Evolutionary conservation across 2,113 vertebrate species (phyloP).

Genomic region (Elachura formosa): DNA sequence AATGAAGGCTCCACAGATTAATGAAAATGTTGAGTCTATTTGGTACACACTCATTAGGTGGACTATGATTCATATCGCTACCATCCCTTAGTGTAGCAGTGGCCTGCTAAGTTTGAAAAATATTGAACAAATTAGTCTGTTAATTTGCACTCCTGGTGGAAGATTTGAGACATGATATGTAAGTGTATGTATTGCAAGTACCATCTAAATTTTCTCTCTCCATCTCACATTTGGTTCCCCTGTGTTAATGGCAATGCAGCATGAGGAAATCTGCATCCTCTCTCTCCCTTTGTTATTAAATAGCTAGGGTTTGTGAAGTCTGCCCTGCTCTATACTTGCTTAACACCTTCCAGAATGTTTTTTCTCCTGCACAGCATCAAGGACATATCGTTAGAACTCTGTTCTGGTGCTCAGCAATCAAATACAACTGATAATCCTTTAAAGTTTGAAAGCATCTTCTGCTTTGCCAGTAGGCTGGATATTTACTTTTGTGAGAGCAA

Average conservation of each 20-base stretch:
- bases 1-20: neutral
- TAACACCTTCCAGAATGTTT: neutral
- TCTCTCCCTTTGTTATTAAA: neutral
- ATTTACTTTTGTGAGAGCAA: neutral
- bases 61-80: neutral
- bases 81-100: neutral
- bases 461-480: neutral
- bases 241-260: neutral
- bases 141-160: neutral
- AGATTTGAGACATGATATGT: neutral
- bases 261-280: neutral
- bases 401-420: neutral
- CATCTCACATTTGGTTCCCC: neutral
- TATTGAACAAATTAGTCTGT: neutral
- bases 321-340: neutral
- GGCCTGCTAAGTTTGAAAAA: neutral
- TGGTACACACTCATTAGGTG: neutral
- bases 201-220: neutral
- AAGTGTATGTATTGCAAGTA: neutral
- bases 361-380: neutral
- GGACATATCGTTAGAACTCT: neutral
- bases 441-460: neutral
- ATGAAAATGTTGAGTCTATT: fast-evolving
- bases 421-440: neutral
- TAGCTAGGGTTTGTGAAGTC: neutral